phyloP scores from a whole-genome alignment of 92 coral and sea anemone species.

The Phymanthus crucifer region DNA sequence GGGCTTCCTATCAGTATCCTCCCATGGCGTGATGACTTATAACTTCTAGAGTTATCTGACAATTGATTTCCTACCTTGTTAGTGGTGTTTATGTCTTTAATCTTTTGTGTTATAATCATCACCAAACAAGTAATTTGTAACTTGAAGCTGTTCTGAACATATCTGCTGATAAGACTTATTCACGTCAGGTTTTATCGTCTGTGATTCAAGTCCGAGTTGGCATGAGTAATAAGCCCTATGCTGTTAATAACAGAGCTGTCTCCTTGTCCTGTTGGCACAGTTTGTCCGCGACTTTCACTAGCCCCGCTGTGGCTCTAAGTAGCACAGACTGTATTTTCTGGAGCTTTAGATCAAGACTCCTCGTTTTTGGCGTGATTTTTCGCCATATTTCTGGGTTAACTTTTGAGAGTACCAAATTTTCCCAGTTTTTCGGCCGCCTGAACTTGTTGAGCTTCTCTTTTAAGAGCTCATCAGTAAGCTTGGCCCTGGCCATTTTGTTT shows the following conservation, averaged over 20 bases:
- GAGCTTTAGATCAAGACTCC: conserved; percentile 35
- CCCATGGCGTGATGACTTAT: not conserved
- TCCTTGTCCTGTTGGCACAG: conserved; percentile 13
- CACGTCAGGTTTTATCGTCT: conserved; percentile 42
- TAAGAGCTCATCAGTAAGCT: conserved; percentile 31
- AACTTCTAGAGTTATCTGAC: not conserved
- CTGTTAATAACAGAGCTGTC: conserved; percentile 14
- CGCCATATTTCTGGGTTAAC: conserved; percentile 56
- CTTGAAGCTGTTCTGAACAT: conserved; percentile 30
- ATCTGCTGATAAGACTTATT: conserved; percentile 37
- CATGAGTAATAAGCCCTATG: conserved; percentile 36
- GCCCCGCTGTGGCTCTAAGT: conserved; percentile 17
- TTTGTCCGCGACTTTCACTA: conserved; percentile 33
- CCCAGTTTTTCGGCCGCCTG: conserved; percentile 35
- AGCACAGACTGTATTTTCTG: conserved; percentile 36
- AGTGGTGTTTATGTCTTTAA: conserved; percentile 40
- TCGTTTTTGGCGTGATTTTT: conserved; percentile 28
- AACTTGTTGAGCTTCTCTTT: conserved; percentile 47
- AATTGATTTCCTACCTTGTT: conserved; percentile 35
- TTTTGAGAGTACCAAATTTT: conserved; percentile 20
- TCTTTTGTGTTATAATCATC: conserved; percentile 38
- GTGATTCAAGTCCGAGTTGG: conserved; percentile 40
- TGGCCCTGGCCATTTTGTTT: conserved; percentile 53
- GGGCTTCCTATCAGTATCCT: conserved; percentile 8
- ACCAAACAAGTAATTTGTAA: conserved; percentile 41